Base-by-base conservation (phyloP, 2,113 vertebrate genomes). In the Dicerorhinus sumatrensis region DNA sequence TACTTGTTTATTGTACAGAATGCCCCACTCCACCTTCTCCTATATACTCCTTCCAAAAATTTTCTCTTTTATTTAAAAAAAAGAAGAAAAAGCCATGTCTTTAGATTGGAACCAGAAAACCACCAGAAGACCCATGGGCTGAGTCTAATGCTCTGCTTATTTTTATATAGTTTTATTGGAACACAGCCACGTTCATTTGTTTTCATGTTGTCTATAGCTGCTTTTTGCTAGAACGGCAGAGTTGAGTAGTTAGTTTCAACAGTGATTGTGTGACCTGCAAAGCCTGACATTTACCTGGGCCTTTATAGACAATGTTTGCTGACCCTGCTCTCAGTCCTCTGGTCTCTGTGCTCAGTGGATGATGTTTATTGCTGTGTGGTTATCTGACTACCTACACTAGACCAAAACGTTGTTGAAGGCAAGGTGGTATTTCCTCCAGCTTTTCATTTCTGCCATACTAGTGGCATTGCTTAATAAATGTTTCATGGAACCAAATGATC, bases 101-200 rank as follows among this genome's bases (percentile, higher is more conserved):
- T 27, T 62, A 91, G 48, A 29, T 33, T 16, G 86, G 54, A 91
- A 13, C 62, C 46, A 88, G 60, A 88, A 92, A 60, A 62, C 33
- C 39, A 69, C 0, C 48, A 16, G 51, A 54, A 89, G 16, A 54
- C 8, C 21, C 23, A 25, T 9, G 21, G 33, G 8, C 3, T 46
- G n/a, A 60, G 36, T 36, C 33, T 46, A 84, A 6, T 20, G 16
- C 23, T 60, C 33, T 67, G 83, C 12, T 3, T n/a, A 16, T 51
- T 62, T 56, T 84, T 60, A 23, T 48, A 14, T 17, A 72, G 18
- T 56, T 70, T 91, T 54, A 51, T 5, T 42, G 73, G 42, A 21
- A 86, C 42, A 79, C 2, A n/a, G 39, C 20, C 63, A 29, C 2
- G 2, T 16, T 54, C 11, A 75, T 6, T 56, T 4, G 2, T 51